These are phyloP conservation scores for Brachionus rotundiformis DNA, from an alignment of 1,140 invertebrate genomes.

Conservation along the genomic window DNA sequence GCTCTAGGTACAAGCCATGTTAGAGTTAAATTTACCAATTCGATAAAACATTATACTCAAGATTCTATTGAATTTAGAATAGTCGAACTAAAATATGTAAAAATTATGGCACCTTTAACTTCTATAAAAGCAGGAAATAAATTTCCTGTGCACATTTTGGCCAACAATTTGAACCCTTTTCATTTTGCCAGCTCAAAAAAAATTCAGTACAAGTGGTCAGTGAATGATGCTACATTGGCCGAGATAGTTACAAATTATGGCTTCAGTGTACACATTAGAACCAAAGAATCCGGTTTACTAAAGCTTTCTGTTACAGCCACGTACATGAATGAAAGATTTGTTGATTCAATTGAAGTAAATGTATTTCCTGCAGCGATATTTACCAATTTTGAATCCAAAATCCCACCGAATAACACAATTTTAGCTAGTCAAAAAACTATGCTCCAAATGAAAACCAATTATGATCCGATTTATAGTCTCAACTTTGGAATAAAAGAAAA, in stretches of 20 bases:
- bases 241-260: background rate
- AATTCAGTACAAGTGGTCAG: background rate
- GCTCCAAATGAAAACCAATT: conserved; percentile 15
- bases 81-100: background rate
- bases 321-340: background rate
- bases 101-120: background rate
- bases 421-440: background rate
- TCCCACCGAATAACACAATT: background rate
- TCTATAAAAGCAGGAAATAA: background rate
- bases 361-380: background rate
- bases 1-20: background rate
- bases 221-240: background rate
- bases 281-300: background rate
- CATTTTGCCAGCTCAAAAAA: background rate
- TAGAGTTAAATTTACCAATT: background rate
- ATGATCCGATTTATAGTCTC: background rate
- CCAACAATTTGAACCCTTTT: conserved; percentile 1
- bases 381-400: background rate
- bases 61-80: background rate
- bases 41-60: conserved; percentile 1
- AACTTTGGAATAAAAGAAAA: background rate
- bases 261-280: background rate
- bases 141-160: background rate
- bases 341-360: background rate
- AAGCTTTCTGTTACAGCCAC: background rate